Evolutionary conservation across 1,140 invertebrate species (phyloP), one percentile per base, ranked within the genome.

Genomic region (Akabosia matsudoensis): DNA sequence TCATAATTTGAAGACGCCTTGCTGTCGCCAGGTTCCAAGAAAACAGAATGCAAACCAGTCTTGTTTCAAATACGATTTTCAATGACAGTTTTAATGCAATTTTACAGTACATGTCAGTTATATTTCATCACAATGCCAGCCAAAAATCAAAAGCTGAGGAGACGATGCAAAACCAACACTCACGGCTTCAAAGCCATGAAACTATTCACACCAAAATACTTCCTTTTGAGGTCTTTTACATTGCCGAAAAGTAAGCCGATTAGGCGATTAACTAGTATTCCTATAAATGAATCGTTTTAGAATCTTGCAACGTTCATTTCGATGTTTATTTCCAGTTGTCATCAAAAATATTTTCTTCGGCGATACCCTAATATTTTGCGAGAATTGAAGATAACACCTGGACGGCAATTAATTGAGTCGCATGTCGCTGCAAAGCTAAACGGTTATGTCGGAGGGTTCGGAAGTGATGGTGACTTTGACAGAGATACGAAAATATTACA

Each of bases 181-280:
- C 88, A 34, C 87, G 89, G 56, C 85, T 85, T 1, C 86, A 88
- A 33, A 88, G 86, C 1, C 86, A 88, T 51, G 84, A 85, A 28
- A 83, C 84, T 26, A 85, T 97, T 34, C 85, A 89, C 0, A 97
- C 95, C 0, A 88, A 90, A 83, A 91, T 97, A 72, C 87, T 89
- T 33, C 88, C 90, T 0, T 91, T 92, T 33, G 86, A 87, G 1
- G 87, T 85, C 34, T 97, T 97, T 84, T 96, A 93, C 83, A 88
- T 93, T 16, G 96, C 95, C 74, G 96, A 97, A 89, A 91, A 95
- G 94, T 97, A 87, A 83, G n/a, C n/a, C n/a, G n/a, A n/a, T n/a
- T n/a, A n/a, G n/a, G n/a, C n/a, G n/a, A n/a, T n/a, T n/a, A n/a
- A n/a, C n/a, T n/a, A n/a, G n/a, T n/a, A n/a, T n/a, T n/a, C n/a